Evolutionary conservation across 2,888 invertebrate species (phyloP), one percentile per base, ranked within the genome.

Genomic region (Aphidoletes aphidimyza): DNA sequence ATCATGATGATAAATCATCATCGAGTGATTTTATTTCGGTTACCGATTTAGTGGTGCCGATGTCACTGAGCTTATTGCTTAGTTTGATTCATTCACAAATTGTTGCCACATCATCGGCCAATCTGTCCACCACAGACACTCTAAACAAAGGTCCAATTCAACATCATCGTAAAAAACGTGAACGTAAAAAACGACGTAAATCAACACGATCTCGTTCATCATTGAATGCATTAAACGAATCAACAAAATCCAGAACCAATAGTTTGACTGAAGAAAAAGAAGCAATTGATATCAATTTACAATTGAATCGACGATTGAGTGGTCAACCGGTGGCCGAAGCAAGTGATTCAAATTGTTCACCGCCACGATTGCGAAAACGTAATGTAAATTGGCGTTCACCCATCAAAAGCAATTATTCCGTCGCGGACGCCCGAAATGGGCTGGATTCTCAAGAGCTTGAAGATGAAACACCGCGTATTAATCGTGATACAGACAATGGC

Each of bases 21-120:
- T 81, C 36, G 8, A 49, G 6, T 39, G 19, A 78, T 47, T 47
- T 84, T 83, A 91, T 94, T 85, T 91, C 93, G 83, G 90, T 92
- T 47, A 93, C 93, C 85, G 95, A 96, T 89, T 91, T 96, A 84
- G 88, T 94, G 39, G 93, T 94, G 87, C 96, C 96, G 5, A 91
- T 93, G 86, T 90, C 93, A 84, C 92, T 96, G 91, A 94, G 95
- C 92, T 90, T 95, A 87, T 91, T 94, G 84, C 90, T 96, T 85
- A 95, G 94, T 86, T 90, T 94, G 85, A 93, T 96, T 86, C 95
- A 96, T 89, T 95, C 95, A 0, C 95, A 95, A 90, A 95, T 96
- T 87, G 94, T 94, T 11, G 93, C 94, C 0, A 94, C 94, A 8
- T 92, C 92, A 87, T 91, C 91, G n/a, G 89, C 87, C 0, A 88